Evolutionary conservation across 2,888 invertebrate genomes (phyloP).

Genomic region (Spisula solida): DNA sequence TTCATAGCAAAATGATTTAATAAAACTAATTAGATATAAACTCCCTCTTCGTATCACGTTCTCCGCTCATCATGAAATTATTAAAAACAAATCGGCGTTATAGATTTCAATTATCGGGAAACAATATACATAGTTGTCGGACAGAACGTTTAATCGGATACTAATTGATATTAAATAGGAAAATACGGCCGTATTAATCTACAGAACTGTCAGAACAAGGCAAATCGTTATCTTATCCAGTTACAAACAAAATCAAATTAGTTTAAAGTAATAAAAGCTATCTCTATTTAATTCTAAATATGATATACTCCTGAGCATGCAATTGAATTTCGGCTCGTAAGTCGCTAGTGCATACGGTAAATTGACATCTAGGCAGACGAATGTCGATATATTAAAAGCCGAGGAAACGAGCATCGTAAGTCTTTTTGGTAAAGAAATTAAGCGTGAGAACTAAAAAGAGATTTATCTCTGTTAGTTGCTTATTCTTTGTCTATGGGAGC

Average conservation of each 20-base stretch:
- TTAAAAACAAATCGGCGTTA: slow-evolving; percentile 45
- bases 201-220: slow-evolving; percentile 33
- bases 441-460: not conserved
- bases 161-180: slow-evolving; percentile 64
- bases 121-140: slow-evolving; percentile 52
- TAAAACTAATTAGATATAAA: slow-evolving; percentile 21
- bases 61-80: slow-evolving; percentile 36
- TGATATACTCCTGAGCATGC: slow-evolving; percentile 52
- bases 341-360: not conserved
- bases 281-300: slow-evolving; percentile 46
- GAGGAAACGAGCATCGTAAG: not conserved
- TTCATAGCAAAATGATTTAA: slow-evolving; percentile 15
- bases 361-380: slow-evolving; percentile 1
- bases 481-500: not conserved
- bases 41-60: not conserved
- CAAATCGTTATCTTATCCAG: slow-evolving; percentile 58
- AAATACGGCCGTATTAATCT: slow-evolving; percentile 47
- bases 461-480: not conserved
- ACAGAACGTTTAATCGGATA: slow-evolving; percentile 53
- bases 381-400: not conserved
- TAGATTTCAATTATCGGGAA: slow-evolving; percentile 58
- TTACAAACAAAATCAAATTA: slow-evolving; percentile 61
- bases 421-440: not conserved
- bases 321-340: slow-evolving; percentile 19
- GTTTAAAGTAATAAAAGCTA: slow-evolving; percentile 49